Base-by-base conservation (phyloP, 2,113 vertebrate genomes). In the Uria lomvia region DNA sequence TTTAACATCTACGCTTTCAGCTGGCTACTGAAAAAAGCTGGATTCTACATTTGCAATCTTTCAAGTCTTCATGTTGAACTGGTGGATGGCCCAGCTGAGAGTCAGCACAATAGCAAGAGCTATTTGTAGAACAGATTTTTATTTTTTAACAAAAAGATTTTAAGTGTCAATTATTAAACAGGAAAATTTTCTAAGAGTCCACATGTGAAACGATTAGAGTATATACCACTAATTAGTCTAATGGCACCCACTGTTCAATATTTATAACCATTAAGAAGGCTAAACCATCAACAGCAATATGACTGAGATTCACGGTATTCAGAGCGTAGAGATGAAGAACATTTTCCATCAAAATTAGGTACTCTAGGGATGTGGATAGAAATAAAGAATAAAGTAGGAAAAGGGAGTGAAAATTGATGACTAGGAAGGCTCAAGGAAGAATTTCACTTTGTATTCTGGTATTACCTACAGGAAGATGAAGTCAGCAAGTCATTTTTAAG, bases 231-330 rank as follows among this genome's bases (percentile, higher is more conserved):
- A 94, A 86, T 94, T 92, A 87, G 73, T 43, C 43, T 94, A 84
- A 96, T 81, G 27, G 43, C 34, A 86, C 17, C 60, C 74, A 60
- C 52, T 53, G 27, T 91, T 84, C 84, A 96, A 94, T 91, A 94
- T 95, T 96, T 92, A 87, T 63, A 85, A 78, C 16, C 40, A 53
- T 75, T 87, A 92, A 50, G 66, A 73, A 81, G 30, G 52, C 49
- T 75, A 86, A 89, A 81, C 40, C 36, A 93, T 75, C 68, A 92
- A 63, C 40, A 94, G 47, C 40, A 91, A 32, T 62, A 47, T 29
- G 21, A 86, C 3, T 81, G 36, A 74, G 55, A 94, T 49, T 70
- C 68, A 55, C 0, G 0, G 38, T 40, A 52, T 71, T 59, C 23
- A n/a, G 30, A 67, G 21, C 43, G 19, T 72, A 78, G 47, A 75